Percentiles rank a stretch among this genome's conserved stretches.
phyloP scores from a whole-genome alignment of 2,797 vertebrate genomes.

The Pangasius sanitwongsei region DNA sequence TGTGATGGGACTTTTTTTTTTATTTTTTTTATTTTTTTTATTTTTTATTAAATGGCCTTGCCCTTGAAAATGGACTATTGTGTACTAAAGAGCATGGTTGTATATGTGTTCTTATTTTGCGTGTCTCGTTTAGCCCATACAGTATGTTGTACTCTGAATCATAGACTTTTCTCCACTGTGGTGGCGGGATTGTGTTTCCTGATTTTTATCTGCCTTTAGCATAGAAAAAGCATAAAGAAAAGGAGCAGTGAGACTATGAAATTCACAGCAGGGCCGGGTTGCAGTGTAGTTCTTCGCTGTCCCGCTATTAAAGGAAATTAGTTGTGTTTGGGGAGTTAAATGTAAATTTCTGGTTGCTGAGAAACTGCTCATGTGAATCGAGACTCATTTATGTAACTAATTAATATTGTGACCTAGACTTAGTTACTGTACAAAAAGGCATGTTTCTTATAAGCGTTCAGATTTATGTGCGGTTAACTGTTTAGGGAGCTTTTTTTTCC shows the following conservation, averaged over 20 bases:
- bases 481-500: slow-evolving; percentile 43
- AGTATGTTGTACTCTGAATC: neutral
- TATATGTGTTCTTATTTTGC: slow-evolving; percentile 2
- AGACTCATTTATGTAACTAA: slow-evolving; percentile 11
- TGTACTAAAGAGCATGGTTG: slow-evolving; percentile 26
- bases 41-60: slow-evolving; percentile 29
- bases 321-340: slow-evolving; percentile 1
- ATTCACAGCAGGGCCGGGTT: neutral
- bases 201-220: neutral
- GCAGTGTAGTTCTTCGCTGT: neutral
- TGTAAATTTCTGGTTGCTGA: neutral
- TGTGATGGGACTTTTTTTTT: slow-evolving; percentile 53
- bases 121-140: slow-evolving; percentile 11
- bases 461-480: slow-evolving; percentile 18
- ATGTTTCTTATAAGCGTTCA: neutral
- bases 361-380: neutral
- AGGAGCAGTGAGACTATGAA: neutral
- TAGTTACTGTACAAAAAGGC: slow-evolving; percentile 19
- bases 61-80: slow-evolving; percentile 41
- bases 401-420: neutral
- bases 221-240: neutral
- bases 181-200: slow-evolving; percentile 1
- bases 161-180: slow-evolving; percentile 6
- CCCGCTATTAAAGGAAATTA: neutral
- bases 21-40: neutral